Evolutionary conservation across 2,797 vertebrate genomes (phyloP), one percentile per base, ranked within the genome.

Genomic region (Lepilemur ruficaudatus): DNA sequence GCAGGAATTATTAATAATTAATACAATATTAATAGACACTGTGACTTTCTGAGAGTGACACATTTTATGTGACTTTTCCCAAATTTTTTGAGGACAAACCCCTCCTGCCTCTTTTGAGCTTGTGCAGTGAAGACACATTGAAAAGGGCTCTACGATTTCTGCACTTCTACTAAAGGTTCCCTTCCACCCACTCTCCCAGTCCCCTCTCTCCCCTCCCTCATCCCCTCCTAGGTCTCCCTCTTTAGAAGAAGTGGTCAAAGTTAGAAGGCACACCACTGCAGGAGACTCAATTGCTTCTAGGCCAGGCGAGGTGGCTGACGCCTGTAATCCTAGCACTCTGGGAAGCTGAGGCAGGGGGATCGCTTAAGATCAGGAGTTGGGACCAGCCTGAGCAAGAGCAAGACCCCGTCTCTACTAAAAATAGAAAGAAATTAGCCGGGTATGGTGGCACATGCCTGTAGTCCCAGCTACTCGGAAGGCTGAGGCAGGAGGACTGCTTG

Each of bases 221-320:
- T 10, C 12, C 63, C 17, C 65, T 35, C 38, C 18, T 0, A 32
- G 10, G 8, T 67, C 73, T 61, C 4, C 22, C 20, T 67, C n/a
- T 38, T 25, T 38, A 12, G 69, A 83, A 67, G 46, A 79, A 78
- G 50, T 17, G 28, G 10, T 48, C 43, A 38, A 14, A 59, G 7
- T 35, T 79, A 20, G 2, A 13, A 75, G 41, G 50, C 9, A 35
- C 6, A 22, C 14, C 41, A 6, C 43, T 32, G 38, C 12, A 38
- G 73, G 61, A 38, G 30, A 32, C 25, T 23, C 25, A 81, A 23
- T 17, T 43, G 28, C 20, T 80, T 93, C 79, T 30, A 48, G 69
- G 55, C 55, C 3, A 0, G 22, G 55, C 8, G 3, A 10, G 3
- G 9, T 57, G 55, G 20, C 22, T 57, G 3, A 57, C 1, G 4